A percentile compares a stretch with the other conserved stretches of the same genome.
phyloP scores from a whole-genome alignment of 64 coral and sea anemone genomes.

The Montipora capricornis region DNA sequence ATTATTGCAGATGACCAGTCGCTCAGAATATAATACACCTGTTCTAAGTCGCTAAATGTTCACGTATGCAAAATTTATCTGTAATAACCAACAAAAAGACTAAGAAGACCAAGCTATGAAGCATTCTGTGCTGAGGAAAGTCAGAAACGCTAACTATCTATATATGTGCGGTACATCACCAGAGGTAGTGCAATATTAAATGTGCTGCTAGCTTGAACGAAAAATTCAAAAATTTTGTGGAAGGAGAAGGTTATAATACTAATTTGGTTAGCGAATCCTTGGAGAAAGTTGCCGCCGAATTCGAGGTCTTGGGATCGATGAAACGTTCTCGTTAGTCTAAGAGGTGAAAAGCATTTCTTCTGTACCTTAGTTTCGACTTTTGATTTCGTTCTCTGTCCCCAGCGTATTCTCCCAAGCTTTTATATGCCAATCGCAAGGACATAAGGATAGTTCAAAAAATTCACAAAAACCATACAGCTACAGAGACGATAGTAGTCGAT shows the following conservation, averaged over 20 bases:
- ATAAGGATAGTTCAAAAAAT: constrained; percentile 71
- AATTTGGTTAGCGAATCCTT: constrained; percentile 42
- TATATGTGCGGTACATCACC: too few species aligned
- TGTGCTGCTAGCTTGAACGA: too few species aligned
- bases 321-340: neutral
- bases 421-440: constrained; percentile 87
- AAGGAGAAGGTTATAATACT: constrained; percentile 1
- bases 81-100: neutral
- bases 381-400: constrained; percentile 8
- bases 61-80: too few species aligned
- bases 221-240: neutral
- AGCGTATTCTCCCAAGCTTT: constrained; percentile 73
- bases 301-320: neutral
- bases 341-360: neutral
- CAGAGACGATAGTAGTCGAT: constrained; percentile 68
- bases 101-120: neutral
- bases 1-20: too few species aligned
- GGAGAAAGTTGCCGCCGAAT: constrained; percentile 16
- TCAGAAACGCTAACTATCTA: too few species aligned
- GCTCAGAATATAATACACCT: neutral
- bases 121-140: neutral
- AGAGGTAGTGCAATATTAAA: too few species aligned
- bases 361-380: neutral
- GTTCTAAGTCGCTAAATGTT: neutral
- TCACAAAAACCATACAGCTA: constrained; percentile 29